phyloP scores from a whole-genome alignment of 53 echinoderm and acorn worm species.

The Mesocentrotus franciscanus region DNA sequence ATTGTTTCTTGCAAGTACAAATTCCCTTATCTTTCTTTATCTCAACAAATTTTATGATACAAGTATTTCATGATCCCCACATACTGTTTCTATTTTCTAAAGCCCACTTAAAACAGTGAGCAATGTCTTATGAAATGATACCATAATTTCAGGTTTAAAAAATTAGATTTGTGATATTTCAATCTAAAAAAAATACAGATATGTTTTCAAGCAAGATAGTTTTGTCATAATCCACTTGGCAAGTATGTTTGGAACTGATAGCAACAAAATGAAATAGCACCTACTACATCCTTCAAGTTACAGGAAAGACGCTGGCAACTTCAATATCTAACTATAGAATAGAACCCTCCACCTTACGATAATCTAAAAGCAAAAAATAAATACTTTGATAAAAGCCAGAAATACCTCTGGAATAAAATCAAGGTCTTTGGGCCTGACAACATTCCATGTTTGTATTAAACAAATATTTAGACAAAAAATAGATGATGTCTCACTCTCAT shows the following conservation, averaged over 20 bases:
- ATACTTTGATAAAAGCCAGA: background rate
- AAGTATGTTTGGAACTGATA: slow-evolving; percentile 33
- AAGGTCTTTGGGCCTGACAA: background rate
- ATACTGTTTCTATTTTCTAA: background rate
- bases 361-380: background rate
- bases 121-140: background rate
- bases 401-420: background rate
- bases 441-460: background rate
- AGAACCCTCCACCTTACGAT: background rate
- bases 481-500: background rate
- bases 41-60: background rate
- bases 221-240: background rate
- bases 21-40: background rate
- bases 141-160: background rate
- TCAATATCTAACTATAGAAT: background rate
- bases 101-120: background rate
- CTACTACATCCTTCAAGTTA: background rate
- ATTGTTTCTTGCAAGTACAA: background rate
- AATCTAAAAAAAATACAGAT: background rate
- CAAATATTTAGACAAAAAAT: background rate
- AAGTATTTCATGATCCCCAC: background rate
- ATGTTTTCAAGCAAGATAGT: background rate
- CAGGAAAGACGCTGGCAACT: background rate
- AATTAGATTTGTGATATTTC: background rate
- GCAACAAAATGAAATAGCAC: slow-evolving; percentile 26